phyloP scores from a whole-genome alignment of 2,888 invertebrate species.

The Synergus gifuensis region DNA sequence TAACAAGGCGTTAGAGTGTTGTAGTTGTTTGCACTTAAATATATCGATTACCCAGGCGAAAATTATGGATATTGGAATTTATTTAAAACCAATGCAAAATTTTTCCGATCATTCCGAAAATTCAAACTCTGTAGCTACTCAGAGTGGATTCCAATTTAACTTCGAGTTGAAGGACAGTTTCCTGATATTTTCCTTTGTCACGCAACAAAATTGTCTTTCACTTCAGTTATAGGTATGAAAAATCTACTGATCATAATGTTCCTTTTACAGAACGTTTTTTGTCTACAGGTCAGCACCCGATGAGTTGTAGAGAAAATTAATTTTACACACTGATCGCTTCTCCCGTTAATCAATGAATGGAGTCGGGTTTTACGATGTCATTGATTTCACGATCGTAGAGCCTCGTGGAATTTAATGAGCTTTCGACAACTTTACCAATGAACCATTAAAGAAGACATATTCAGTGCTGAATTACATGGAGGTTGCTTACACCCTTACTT shows the following conservation, averaged over 20 bases:
- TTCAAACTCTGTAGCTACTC: too few relatives aligned
- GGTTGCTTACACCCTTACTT: neutral
- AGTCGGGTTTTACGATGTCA: slow-evolving; percentile 23
- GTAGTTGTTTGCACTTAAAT: slow-evolving; percentile 43
- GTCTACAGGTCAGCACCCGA: neutral
- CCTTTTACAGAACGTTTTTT: neutral
- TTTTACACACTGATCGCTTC: neutral
- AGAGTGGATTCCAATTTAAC: too few relatives aligned
- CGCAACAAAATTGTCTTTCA: neutral
- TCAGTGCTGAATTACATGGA: neutral
- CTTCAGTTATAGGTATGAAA: neutral
- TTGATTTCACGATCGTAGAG: neutral
- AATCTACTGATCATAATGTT: neutral
- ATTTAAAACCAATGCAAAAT: too few relatives aligned
- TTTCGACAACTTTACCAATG: neutral
- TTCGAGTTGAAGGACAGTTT: neutral
- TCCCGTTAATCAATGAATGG: neutral
- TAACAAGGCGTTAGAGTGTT: slow-evolving; percentile 48
- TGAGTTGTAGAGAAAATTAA: neutral
- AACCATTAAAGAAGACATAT: neutral
- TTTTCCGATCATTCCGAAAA: too few relatives aligned
- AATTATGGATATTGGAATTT: too few relatives aligned
- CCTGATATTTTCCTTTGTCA: neutral
- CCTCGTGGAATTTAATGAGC: neutral
- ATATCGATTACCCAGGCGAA: neutral